Evolutionary conservation across 2,797 vertebrate species (phyloP), one percentile per base, ranked within the genome.

Genomic region (Benthosema pterotum): DNA sequence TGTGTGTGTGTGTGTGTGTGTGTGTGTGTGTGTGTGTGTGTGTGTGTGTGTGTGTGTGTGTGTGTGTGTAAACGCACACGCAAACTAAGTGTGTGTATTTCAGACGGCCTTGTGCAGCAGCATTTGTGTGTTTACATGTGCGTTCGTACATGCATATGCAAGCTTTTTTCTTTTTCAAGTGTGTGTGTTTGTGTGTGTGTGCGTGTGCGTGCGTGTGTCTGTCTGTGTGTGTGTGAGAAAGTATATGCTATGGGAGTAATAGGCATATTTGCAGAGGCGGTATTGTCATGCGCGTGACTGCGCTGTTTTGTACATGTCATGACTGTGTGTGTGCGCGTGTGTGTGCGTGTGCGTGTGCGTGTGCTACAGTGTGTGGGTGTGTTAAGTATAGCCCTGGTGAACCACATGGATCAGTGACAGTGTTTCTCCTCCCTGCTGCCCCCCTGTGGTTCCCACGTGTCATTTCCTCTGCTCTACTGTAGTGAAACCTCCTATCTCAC

Each of bases 391-490:
- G 11, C 32, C 32, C 32, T 38, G 32, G 32, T 38, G 32, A 38
- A 38, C 32, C 32, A 38, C 32, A 38, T 38, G 32, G 32, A 38
- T 38, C 32, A 38, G 32, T 38, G 32, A 9, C 32, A 38, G 32
- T 38, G 66, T 72, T 68, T 57, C 48, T 58, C 74, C 69, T 71
- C 65, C 69, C 75, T 78, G 59, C 52, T 57, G 46, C 46, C 46
- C 50, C 32, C 18, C 43, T 42, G 58, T 42, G 47, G 63, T 60
- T 66, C 50, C 63, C 65, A 28, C 42, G 43, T 60, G 77, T 82
- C 61, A 72, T 38, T 38, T 83, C 83, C 53, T 73, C 63, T 82
- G 61, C 75, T 72, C 61, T 22, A 62, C 17, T 25, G 43, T 63
- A 70, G 71, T 74, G 68, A 54, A n/a, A n/a, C n/a, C n/a, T n/a